Evolutionary conservation across 2,888 invertebrate genomes (phyloP), one percentile per base, ranked within the genome.

Genomic region (Dasypogon diadema): DNA sequence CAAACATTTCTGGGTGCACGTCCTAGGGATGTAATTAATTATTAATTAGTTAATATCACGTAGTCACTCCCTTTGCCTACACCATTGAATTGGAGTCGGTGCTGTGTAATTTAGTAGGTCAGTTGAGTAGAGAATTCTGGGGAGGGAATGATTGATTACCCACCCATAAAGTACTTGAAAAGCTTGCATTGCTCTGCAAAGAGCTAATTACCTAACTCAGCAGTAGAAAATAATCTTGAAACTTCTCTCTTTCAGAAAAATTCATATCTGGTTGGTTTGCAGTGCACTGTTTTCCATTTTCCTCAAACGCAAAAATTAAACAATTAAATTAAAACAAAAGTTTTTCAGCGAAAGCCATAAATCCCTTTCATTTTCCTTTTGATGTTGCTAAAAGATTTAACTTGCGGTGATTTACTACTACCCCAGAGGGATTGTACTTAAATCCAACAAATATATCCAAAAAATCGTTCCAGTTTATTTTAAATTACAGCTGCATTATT

Each of bases 21-120:
- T 65, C 65, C 65, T 8, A 48, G 24, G 16, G 48, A 48, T 65
- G 65, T 24, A 65, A 65, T 65, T 24, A 65, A 65, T 65, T 65
- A 65, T 65, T 65, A 46, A 65, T 65, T 65, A 65, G 65, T 37
- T 65, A 22, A 65, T 65, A 65, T 65, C 65, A 65, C 65, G 65
- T 22, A 65, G 46, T 65, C 65, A 65, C 46, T 48, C 46, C 16
- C 65, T 37, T 65, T 46, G 65, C 10, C 21, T 65, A 46, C 48
- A 24, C 48, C 26, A 65, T 46, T 42, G 42, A 42, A 42, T 30
- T 8, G 30, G 2, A 65, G 48, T 22, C 24, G 18, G 48, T 8
- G 24, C 22, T 48, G 18, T 63, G 63, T 42, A 42, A 65, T 65
- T 65, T 65, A 46, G 46, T 46, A 24, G 46, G 65, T 65, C 34